Evolutionary conservation across 2,113 vertebrate genomes (phyloP).

Genomic region (Gila orcuttii): DNA sequence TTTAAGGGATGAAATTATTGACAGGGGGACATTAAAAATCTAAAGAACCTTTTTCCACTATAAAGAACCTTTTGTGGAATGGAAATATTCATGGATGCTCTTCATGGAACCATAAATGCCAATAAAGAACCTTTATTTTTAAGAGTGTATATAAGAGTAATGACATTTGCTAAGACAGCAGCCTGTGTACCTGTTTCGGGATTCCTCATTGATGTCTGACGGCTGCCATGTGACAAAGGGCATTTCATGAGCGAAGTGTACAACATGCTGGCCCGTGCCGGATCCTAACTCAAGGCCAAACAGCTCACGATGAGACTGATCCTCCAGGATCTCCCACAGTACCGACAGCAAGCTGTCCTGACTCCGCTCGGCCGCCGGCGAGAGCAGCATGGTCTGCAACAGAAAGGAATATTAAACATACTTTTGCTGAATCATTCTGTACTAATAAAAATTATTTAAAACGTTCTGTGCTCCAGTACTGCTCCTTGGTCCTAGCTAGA

Average conservation of each 20-base stretch:
- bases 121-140: too few species aligned
- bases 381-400: conserved; percentile 69
- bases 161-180: background rate
- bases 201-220: conserved; percentile 72
- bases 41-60: too few species aligned
- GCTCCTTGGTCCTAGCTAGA: too few species aligned
- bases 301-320: conserved; percentile 67
- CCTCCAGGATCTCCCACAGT: conserved; percentile 70
- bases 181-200: conserved; percentile 61
- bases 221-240: conserved; percentile 76
- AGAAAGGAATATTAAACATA: background rate
- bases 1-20: too few species aligned
- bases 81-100: too few species aligned
- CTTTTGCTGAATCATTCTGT: too few species aligned
- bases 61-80: too few species aligned
- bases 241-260: conserved; percentile 74
- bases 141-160: background rate
- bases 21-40: too few species aligned
- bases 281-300: conserved; percentile 76
- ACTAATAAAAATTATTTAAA: too few species aligned
- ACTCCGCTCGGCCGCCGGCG: conserved; percentile 74
- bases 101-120: too few species aligned
- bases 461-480: too few species aligned
- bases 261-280: conserved; percentile 75
- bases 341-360: conserved; percentile 70